Percentiles rank a stretch among this genome's conserved stretches.
Conservation (phyloP, 2,797 vertebrate genomes). For the Centropyge bicolor region DNA sequence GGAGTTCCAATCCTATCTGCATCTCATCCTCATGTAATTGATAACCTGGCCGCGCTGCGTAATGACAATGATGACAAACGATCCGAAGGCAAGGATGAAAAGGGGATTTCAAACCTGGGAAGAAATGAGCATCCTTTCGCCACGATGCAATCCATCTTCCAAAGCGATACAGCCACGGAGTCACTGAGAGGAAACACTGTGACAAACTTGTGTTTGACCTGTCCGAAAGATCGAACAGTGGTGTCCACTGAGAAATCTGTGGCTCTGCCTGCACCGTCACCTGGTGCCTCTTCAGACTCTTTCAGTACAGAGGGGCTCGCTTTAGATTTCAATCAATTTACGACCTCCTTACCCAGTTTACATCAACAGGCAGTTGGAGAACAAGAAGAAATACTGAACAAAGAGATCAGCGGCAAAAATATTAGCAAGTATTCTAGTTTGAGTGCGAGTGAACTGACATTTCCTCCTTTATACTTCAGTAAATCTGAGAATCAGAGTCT, state of each 20-base stretch:
- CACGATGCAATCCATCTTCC: slow-evolving; percentile 58
- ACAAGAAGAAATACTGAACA: slow-evolving; percentile 28
- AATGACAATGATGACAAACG: slow-evolving; percentile 67
- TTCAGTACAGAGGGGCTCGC: slow-evolving; percentile 9
- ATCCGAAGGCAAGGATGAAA: slow-evolving; percentile 62
- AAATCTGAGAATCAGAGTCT: slow-evolving; percentile 35
- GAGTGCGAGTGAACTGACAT: slow-evolving; percentile 11
- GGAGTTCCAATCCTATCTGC: slow-evolving; percentile 65
- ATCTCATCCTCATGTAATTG: slow-evolving; percentile 71
- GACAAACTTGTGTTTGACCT: slow-evolving; percentile 70
- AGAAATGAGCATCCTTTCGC: slow-evolving; percentile 36
- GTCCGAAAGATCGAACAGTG: slow-evolving; percentile 54
- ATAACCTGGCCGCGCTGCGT: slow-evolving; percentile 61
- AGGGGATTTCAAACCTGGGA: slow-evolving; percentile 52
- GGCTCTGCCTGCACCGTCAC: slow-evolving; percentile 33
- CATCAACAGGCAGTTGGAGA: slow-evolving; percentile 22
- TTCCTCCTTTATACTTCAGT: slow-evolving; percentile 15
- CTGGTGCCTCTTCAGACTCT: slow-evolving; percentile 28
- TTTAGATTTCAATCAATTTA: slow-evolving; percentile 52
- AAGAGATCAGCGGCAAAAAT: slow-evolving; percentile 26
- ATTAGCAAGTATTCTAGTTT: slow-evolving; percentile 18
- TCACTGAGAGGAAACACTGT: slow-evolving; percentile 45
- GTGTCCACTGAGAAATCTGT: slow-evolving; percentile 53
- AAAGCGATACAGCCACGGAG: slow-evolving; percentile 46
- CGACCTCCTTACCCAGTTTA: slow-evolving; percentile 44